Conservation (phyloP, 35 echinoderm and acorn worm genomes). For the Holothuria glaberrima region DNA sequence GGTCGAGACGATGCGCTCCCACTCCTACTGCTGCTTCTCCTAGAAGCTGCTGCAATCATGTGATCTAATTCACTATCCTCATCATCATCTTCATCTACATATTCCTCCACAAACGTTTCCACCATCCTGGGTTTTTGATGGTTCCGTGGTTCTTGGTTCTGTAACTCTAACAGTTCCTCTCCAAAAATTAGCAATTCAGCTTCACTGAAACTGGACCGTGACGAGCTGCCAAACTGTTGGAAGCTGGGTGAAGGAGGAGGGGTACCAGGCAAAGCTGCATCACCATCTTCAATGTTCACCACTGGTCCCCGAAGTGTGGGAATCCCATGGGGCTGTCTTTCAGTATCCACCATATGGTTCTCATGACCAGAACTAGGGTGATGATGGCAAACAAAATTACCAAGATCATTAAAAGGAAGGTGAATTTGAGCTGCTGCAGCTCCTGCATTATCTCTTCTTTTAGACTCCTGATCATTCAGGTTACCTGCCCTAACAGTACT, state of each 20-base stretch:
- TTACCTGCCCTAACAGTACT: no score
- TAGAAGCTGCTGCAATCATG: constrained; percentile 56
- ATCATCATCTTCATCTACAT: constrained; percentile 52
- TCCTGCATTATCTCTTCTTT: no score
- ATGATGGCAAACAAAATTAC: not conserved
- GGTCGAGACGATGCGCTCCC: constrained; percentile 55
- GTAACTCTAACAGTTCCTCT: constrained; percentile 22
- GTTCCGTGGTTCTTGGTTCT: not conserved
- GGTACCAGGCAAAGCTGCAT: constrained; percentile 44
- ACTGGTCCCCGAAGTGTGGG: constrained; percentile 27
- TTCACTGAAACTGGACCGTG: constrained; percentile 52
- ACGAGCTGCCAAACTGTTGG: constrained; percentile 7
- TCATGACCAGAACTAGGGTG: constrained; percentile 1
- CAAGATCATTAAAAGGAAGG: not conserved
- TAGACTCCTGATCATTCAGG: no score
- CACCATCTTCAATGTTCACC: constrained; percentile 38
- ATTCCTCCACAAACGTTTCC: constrained; percentile 32
- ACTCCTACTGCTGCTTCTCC: constrained; percentile 48
- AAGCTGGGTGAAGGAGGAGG: constrained; percentile 65
- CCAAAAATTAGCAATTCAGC: constrained; percentile 49
- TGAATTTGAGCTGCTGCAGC: no score
- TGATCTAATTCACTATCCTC: constrained; percentile 59
- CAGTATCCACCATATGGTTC: constrained; percentile 10
- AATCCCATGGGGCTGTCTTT: not conserved
- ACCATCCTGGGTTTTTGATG: constrained; percentile 15